phyloP scores from a whole-genome alignment of 2,888 invertebrate species.

The Eilema caniola region DNA sequence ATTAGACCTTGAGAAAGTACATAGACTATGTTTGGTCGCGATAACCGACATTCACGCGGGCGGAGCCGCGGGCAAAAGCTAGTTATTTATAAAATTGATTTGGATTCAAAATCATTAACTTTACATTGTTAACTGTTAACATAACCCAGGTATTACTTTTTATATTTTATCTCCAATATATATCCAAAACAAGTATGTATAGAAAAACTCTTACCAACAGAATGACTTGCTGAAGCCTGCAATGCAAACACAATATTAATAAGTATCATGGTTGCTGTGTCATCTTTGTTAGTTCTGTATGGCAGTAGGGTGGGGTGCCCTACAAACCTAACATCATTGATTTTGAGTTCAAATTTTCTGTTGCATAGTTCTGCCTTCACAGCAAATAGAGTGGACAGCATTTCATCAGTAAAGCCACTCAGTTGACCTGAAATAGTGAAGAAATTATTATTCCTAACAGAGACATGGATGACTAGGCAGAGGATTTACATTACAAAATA shows the following conservation, averaged over 20 bases:
- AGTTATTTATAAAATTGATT: too few relatives aligned
- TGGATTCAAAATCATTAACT: background rate
- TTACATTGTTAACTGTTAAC: too few relatives aligned
- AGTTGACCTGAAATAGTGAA: slow-evolving; percentile 81
- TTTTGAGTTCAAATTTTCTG: slow-evolving; percentile 96
- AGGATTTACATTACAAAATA: too few relatives aligned
- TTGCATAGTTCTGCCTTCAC: slow-evolving; percentile 96
- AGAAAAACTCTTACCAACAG: slow-evolving; percentile 88
- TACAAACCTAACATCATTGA: slow-evolving; percentile 98
- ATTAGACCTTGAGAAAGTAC: too few relatives aligned
- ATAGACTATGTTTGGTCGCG: too few relatives aligned
- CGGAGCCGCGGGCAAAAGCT: too few relatives aligned
- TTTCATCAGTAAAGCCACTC: slow-evolving; percentile 94
- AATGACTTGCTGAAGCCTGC: slow-evolving; percentile 96
- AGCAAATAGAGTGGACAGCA: slow-evolving; percentile 95
- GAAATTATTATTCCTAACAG: too few relatives aligned
- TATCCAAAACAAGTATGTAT: too few relatives aligned
- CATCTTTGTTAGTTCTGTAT: slow-evolving; percentile 89
- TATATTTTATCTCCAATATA: too few relatives aligned
- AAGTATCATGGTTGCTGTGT: slow-evolving; percentile 90
- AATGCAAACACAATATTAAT: slow-evolving; percentile 96
- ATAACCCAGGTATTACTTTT: too few relatives aligned
- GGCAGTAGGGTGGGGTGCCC: slow-evolving; percentile 96
- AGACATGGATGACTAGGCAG: too few relatives aligned
- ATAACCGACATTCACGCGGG: too few relatives aligned